Percentiles rank a stretch among this genome's conserved stretches.
phyloP scores from a whole-genome alignment of 2,113 vertebrate species.

The Nothoprocta perdicaria region DNA sequence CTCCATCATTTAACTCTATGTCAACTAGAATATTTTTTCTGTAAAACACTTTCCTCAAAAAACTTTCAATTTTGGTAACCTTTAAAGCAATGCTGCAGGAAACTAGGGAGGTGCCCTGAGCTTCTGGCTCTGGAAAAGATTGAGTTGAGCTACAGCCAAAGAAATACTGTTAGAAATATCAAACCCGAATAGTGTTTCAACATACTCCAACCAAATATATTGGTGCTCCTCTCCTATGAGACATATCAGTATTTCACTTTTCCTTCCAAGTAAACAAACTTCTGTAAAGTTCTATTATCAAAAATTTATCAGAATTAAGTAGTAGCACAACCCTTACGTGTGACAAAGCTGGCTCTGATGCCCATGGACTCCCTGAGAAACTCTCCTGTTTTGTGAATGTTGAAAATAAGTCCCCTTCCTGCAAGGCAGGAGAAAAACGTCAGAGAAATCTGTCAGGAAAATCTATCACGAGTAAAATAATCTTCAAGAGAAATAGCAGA shows the following conservation, averaged over 20 bases:
- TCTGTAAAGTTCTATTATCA: not conserved
- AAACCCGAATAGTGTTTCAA: not conserved
- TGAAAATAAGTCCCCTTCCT: not conserved
- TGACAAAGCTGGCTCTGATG: not conserved
- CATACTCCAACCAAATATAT: rapidly evolving
- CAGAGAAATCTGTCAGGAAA: not conserved
- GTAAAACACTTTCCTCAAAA: not conserved
- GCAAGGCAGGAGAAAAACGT: not conserved
- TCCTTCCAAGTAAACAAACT: not conserved
- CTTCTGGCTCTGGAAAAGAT: not conserved
- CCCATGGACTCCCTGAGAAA: rapidly evolving
- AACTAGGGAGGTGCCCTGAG: not conserved
- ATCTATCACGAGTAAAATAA: not conserved
- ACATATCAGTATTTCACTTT: not conserved
- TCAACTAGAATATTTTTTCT: not conserved
- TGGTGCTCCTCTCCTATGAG: not conserved
- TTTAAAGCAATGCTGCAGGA: not conserved
- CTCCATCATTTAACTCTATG: not conserved
- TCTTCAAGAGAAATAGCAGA: not conserved
- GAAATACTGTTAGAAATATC: not conserved
- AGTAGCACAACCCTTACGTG: not conserved
- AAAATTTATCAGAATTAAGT: not conserved
- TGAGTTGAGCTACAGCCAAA: not conserved
- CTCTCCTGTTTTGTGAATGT: not conserved
- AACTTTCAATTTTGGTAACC: no score